Evolutionary conservation across 2,113 vertebrate genomes (phyloP).

Genomic region (Xiphorhynchus elegans): DNA sequence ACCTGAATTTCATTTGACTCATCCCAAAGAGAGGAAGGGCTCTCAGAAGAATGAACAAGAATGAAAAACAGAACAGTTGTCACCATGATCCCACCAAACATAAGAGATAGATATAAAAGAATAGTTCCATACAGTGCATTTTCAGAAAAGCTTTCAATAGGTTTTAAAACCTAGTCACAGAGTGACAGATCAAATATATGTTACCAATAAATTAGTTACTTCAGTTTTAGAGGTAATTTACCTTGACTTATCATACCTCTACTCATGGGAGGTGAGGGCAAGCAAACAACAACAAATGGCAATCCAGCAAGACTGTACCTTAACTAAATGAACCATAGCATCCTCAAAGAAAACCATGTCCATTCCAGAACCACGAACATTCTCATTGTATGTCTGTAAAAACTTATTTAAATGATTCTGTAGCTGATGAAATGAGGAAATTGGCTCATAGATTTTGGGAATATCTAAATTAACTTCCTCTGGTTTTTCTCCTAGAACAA

Average conservation of each 20-base stretch:
- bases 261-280: not conserved
- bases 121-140: not conserved
- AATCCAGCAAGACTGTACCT: slow-evolving; percentile 78
- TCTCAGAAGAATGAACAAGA: not conserved
- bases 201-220: not conserved
- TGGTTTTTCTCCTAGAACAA: slow-evolving; percentile 81
- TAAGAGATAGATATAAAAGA: not conserved
- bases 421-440: slow-evolving; percentile 83
- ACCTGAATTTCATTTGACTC: not conserved
- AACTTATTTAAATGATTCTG: slow-evolving; percentile 85
- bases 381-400: slow-evolving; percentile 87
- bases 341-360: slow-evolving; percentile 96
- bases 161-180: not conserved
- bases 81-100: not conserved
- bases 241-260: not conserved
- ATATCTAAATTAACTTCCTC: slow-evolving; percentile 81
- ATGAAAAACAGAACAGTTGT: not conserved
- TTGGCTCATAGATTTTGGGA: slow-evolving; percentile 90
- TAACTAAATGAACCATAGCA: slow-evolving; percentile 92
- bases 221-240: not conserved
- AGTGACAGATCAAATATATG: not conserved
- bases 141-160: not conserved
- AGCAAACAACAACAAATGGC: not conserved
- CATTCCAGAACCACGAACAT: slow-evolving; percentile 84
- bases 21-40: not conserved